These are phyloP conservation scores for Mugil cephalus DNA, from an alignment of 2,113 vertebrate genomes.

Conservation along the genomic window DNA sequence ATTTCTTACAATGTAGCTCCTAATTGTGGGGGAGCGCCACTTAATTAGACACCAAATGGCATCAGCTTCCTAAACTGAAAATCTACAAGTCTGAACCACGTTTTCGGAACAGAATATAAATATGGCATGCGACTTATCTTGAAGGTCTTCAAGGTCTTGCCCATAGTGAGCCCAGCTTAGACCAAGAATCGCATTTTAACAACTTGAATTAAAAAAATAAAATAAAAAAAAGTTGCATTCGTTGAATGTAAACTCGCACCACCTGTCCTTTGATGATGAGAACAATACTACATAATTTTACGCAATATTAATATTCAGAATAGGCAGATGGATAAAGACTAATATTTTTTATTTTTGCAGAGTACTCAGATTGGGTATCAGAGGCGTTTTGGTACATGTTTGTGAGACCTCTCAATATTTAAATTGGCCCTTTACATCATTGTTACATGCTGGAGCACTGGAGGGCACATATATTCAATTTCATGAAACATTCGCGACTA, in stretches of 20 bases:
- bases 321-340: slow-evolving; percentile 12
- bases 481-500: slow-evolving; percentile 21
- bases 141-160: slow-evolving; percentile 9
- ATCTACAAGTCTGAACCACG: slow-evolving; percentile 6
- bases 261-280: too few relatives aligned
- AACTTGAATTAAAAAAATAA: slow-evolving; percentile 8
- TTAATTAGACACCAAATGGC: slow-evolving; percentile 8
- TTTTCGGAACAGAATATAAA: slow-evolving; percentile 8
- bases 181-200: slow-evolving; percentile 1
- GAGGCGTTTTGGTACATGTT: neutral
- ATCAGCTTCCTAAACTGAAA: slow-evolving; percentile 9
- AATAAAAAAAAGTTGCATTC: too few relatives aligned
- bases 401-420: neutral
- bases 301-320: slow-evolving; percentile 12
- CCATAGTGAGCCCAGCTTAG: slow-evolving; percentile 8
- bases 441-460: neutral
- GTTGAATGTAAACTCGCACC: neutral
- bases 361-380: neutral
- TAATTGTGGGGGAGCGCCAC: neutral
- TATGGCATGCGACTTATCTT: slow-evolving; percentile 12
- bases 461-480: slow-evolving; percentile 20
- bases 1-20: slow-evolving; percentile 22
- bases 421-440: neutral
- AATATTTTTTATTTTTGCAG: neutral
- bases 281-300: neutral